phyloP scores from a whole-genome alignment of 2,797 vertebrate species.

The Coreius guichenoti region DNA sequence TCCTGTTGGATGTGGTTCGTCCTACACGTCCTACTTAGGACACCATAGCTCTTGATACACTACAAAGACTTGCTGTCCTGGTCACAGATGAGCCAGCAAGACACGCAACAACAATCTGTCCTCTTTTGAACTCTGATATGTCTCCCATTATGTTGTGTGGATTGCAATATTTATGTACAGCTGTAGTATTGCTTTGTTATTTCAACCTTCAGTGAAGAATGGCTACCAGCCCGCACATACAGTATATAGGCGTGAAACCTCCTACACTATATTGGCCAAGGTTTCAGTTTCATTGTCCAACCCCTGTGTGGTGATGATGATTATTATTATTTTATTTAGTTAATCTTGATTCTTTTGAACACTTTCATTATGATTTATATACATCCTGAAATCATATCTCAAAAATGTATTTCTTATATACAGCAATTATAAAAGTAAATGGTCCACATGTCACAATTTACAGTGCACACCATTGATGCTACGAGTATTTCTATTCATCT shows the following conservation, averaged over 20 bases:
- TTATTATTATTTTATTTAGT: background rate
- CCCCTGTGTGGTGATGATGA: background rate
- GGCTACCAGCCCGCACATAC: background rate
- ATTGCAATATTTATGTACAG: background rate
- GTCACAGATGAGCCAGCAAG: too few species aligned
- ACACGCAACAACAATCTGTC: too few species aligned
- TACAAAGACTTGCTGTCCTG: too few species aligned
- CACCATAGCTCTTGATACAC: too few species aligned
- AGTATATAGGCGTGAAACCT: background rate
- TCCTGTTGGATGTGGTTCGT: too few species aligned
- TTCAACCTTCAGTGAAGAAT: background rate
- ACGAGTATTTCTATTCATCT: conserved; percentile 75
- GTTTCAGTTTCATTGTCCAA: background rate
- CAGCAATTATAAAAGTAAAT: conserved; percentile 29
- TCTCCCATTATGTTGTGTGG: background rate
- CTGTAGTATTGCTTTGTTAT: too few species aligned
- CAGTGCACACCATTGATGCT: conserved; percentile 74
- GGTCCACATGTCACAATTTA: conserved; percentile 62
- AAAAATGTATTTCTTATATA: background rate
- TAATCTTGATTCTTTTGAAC: background rate
- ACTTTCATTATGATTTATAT: background rate
- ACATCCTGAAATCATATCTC: background rate
- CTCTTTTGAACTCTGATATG: background rate
- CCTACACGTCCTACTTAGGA: too few species aligned
- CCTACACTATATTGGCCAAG: background rate